Evolutionary conservation across 1,140 invertebrate species (phyloP).

Genomic region (Drosophila seguyi): DNA sequence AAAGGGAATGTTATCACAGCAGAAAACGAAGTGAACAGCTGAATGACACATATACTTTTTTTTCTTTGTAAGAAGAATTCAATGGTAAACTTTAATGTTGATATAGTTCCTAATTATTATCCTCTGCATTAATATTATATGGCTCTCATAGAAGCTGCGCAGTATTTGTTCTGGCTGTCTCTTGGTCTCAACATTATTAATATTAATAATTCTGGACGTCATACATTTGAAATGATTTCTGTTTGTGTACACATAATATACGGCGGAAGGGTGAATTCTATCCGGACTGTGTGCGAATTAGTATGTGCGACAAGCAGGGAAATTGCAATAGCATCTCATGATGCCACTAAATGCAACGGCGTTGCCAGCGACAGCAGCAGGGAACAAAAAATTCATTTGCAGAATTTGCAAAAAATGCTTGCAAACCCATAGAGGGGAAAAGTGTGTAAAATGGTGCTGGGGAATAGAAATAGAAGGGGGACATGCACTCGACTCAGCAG

Average conservation of each 20-base stretch:
- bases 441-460: not conserved
- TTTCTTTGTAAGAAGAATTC: too few species aligned
- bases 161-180: not conserved
- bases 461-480: slow-evolving; percentile 19
- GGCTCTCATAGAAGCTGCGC: not conserved
- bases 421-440: slow-evolving; percentile 25
- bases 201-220: not conserved
- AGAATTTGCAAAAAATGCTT: slow-evolving; percentile 75
- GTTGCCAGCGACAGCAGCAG: slow-evolving; percentile 38
- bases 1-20: too few species aligned
- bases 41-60: too few species aligned
- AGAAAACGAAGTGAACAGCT: too few species aligned
- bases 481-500: slow-evolving; percentile 40
- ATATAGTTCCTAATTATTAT: too few species aligned
- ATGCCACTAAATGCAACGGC: slow-evolving; percentile 80
- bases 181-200: not conserved
- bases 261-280: slow-evolving; percentile 30
- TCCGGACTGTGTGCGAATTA: slow-evolving; percentile 72
- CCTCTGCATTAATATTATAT: not conserved
- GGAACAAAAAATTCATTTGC: slow-evolving; percentile 79
- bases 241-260: slow-evolving; percentile 7
- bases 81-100: too few species aligned
- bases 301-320: slow-evolving; percentile 83
- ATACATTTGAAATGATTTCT: not conserved
- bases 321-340: slow-evolving; percentile 84